Base-by-base conservation (phyloP, 2,113 vertebrate species). In the Erythrocercus mccallii region DNA sequence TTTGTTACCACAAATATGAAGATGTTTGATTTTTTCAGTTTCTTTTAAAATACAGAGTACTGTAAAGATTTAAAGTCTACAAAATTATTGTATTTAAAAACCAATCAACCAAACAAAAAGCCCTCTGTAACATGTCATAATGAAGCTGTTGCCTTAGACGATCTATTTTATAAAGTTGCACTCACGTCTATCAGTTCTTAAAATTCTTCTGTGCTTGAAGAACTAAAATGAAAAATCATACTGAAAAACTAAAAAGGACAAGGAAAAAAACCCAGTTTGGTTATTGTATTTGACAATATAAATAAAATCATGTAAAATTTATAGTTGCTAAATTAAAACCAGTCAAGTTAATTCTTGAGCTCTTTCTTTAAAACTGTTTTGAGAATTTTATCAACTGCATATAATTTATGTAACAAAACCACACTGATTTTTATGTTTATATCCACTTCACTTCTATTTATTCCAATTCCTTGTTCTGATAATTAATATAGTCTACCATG, bases 11-110 rank as follows among this genome's bases (percentile, higher is more conserved):
- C 18, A 40, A 83, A 83, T 83, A 83, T 22, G 64, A 76, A 95
- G 82, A 86, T 93, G 81, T 95, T 96, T 96, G 88, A 87, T 76
- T 79, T 87, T 37, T 71, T 80, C 25, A 17, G 9, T 78, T 93
- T 91, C 30, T 40, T 88, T 73, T 80, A 61, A 94, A 87, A 74
- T 83, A 51, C 10, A 70, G 70, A 88, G 81, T 87, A 50, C 15
- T 65, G 25, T 90, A n/a, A 76, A 86, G 24, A 30, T 33, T 22
- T 57, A 50, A 78, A 81, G 4, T 31, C 12, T 60, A 37, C 25
- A 47, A 38, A 57, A 57, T 21, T 5, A 40, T 18, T 82, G 24
- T 40, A 42, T 48, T 77, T 10, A 45, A 58, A 77, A 90, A 56
- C 30, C 45, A 35, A 57, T 42, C 76, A 81, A 91, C 42, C 69